Evolutionary conservation across 2,113 vertebrate genomes (phyloP), one percentile per base, ranked within the genome.

Genomic region (Fulmarus glacialis): DNA sequence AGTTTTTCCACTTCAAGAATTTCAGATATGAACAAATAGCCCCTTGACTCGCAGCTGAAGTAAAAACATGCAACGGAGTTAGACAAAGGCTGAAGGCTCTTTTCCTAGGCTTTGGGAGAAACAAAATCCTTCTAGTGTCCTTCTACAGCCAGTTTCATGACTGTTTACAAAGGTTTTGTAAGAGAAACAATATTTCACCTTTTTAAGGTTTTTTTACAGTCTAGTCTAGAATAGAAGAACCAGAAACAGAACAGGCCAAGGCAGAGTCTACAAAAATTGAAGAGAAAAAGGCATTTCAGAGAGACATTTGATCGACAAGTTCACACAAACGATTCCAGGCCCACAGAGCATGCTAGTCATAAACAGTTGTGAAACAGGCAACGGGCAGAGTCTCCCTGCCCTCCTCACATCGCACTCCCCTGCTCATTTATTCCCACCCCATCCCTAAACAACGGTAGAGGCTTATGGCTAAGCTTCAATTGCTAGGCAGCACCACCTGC

Each of bases 1-100:
- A 75, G 20, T 40, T 96, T 94, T 96, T 82, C 56, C 73, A 91
- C n/a, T 87, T 48, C 42, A 93, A 75, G 52, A 87, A 75, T 79
- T 24, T 47, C 43, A 88, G 34, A 82, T 85, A 67, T 6, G 4
- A 95, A 87, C 70, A 92, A 92, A 92, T 45, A 81, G 64, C 38
- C 50, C 72, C 72, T 74, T 94, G 42, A 95, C 78, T 94, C 15
- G 7, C 53, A 91, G n/a, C 50, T 93, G 40, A 75, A 93, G 48
- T 72, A 48, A 94, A 85, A 93, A 53, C n/a, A 87, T 9, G n/a
- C 42, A 82, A 5, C 40, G 6, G 6, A 62, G 21, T 55, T 43
- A 82, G 50, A 77, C 85, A 90, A 81, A 93, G 20, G 58, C 38
- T 77, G 59, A 80, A 83, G 50, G 48, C 38, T 80, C 53, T 34